Base-by-base conservation (phyloP, 2,797 vertebrate genomes). In the Astyanax mexicanus region DNA sequence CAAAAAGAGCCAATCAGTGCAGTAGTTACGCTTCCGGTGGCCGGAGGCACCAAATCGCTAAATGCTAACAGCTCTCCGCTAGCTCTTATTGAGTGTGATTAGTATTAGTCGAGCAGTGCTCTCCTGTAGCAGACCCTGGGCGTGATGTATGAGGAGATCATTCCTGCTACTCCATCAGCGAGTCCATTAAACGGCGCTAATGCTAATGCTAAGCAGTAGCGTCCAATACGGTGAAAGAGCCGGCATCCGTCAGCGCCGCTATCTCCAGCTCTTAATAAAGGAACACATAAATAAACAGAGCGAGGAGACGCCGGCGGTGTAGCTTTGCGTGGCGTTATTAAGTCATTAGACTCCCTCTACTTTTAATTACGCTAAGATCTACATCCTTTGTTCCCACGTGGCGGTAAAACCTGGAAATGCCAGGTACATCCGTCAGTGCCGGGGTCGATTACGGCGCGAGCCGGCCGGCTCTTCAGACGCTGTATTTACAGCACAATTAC, bases 111-210 rank as follows among this genome's bases (percentile, higher is more conserved):
- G 38, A 77, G 44, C 37, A 19, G 42, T 25, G 38, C 32, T 17
- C 45, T 83, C 52, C 29, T 77, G 68, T 77, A 52, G 57, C 27
- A 67, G 69, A 67, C 27, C 75, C 70, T 84, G 74, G 62, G 27
- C 13, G 44, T 44, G 62, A 84, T 88, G 86, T 68, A 86, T 86
- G 70, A 76, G 35, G 52, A 51, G 72, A 64, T 54, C 11, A 72
- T 52, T 38, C 42, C 37, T 72, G 47, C 27, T 8, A 27, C 23
- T 42, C 37, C 45, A 62, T 73, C 66, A 79, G 80, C 47, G 68
- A 84, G 37, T 65, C 37, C 69, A 77, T 82, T 88, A 75, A 70
- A 83, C 80, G n/a, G 69, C 68, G 69, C 76, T 58, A 78, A 52
- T 77, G 61, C 76, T 58, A 78, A 52, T 77, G 61, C 29, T 75